These are phyloP conservation scores for Ptilodon capucinus DNA, from an alignment of 2,888 invertebrate species.

Conservation along the genomic window DNA sequence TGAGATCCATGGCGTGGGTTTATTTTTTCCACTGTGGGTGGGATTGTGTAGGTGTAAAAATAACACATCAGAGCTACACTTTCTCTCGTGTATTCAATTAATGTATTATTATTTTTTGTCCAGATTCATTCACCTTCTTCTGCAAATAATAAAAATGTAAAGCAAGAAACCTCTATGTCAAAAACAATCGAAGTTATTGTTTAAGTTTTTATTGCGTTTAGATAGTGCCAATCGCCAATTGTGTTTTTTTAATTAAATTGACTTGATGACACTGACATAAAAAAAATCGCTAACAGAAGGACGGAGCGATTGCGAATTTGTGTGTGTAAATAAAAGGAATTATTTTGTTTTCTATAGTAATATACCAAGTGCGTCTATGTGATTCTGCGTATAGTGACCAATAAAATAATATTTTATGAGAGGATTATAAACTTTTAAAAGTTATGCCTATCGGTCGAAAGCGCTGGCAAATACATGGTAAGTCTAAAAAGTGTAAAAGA, in stretches of 20 bases:
- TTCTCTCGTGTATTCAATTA: no score
- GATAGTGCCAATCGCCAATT: conserved; percentile 3
- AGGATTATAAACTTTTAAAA: conserved; percentile 4
- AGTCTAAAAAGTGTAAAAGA: conserved; percentile 30
- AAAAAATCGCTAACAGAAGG: conserved; percentile 13
- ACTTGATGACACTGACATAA: conserved; percentile 38
- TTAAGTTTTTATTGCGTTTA: conserved; percentile 2
- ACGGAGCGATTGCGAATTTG: not conserved
- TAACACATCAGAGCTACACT: no score
- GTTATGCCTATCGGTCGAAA: conserved; percentile 85
- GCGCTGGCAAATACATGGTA: conserved; percentile 90
- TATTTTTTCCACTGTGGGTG: conserved; percentile 22
- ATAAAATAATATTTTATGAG: not conserved
- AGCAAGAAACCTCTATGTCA: no score
- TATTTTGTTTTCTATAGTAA: not conserved
- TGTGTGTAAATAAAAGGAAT: conserved; percentile 14
- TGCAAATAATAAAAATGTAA: no score
- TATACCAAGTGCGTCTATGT: no score
- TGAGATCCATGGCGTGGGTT: not conserved
- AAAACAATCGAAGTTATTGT: no score
- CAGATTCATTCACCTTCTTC: no score
- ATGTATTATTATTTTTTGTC: no score
- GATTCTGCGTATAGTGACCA: not conserved
- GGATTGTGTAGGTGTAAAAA: conserved; percentile 27
- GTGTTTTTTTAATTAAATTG: conserved; percentile 9